These are phyloP conservation scores for Neosalanx taihuensis DNA, from an alignment of 2,797 vertebrate species.

Conservation along the genomic window DNA sequence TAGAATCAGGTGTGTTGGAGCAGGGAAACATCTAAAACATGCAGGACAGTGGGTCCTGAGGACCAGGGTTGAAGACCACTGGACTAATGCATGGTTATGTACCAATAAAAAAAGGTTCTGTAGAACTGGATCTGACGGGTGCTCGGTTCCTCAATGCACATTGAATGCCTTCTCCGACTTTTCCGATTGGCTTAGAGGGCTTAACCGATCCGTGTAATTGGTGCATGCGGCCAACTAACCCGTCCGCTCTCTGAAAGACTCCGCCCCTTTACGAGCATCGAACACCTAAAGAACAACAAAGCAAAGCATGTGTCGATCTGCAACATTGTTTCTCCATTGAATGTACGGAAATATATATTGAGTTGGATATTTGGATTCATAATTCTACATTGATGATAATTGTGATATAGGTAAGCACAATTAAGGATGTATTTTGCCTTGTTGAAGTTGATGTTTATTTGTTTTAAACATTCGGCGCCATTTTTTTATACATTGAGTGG, in stretches of 20 bases:
- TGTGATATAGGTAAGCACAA: conserved; percentile 61
- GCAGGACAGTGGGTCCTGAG: too few relatives aligned
- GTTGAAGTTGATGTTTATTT: conserved; percentile 50
- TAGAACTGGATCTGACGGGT: not conserved
- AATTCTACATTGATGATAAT: conserved; percentile 50
- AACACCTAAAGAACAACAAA: conserved; percentile 60
- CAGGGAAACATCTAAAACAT: too few relatives aligned
- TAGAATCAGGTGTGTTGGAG: too few relatives aligned
- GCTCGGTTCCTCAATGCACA: not conserved
- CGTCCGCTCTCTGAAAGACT: conserved; percentile 39
- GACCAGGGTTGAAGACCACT: too few relatives aligned
- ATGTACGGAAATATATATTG: conserved; percentile 49
- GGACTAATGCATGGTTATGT: not conserved
- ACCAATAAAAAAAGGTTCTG: not conserved
- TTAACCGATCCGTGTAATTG: conserved; percentile 14
- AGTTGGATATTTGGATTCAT: conserved; percentile 34
- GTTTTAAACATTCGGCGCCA: conserved; percentile 71
- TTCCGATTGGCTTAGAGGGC: conserved; percentile 3
- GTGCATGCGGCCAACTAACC: conserved; percentile 20
- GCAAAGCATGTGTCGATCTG: conserved; percentile 68
- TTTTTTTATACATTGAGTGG: conserved; percentile 54
- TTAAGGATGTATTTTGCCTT: not conserved
- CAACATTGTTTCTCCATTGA: conserved; percentile 52
- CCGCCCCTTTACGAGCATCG: conserved; percentile 71
- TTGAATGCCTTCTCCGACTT: not conserved